A percentile compares a stretch with the other conserved stretches of the same genome.
Conservation (phyloP, 1,140 invertebrate species). For the Drosophila yakuba region DNA sequence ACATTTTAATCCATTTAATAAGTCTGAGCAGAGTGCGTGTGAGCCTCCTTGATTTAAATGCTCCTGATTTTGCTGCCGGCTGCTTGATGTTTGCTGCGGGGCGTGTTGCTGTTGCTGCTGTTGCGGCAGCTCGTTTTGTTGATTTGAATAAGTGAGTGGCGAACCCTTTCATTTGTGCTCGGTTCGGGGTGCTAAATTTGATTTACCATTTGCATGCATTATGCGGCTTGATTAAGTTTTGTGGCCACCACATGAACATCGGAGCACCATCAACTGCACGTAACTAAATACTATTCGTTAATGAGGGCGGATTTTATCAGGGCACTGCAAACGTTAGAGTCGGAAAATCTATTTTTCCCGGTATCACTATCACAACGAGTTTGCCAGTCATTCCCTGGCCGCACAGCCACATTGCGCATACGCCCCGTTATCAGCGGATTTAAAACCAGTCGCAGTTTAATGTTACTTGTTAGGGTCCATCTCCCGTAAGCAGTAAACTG, state of each 20-base stretch:
- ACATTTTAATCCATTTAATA: constrained; percentile 67
- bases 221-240: constrained; percentile 46
- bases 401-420: constrained; percentile 26
- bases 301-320: constrained; percentile 3
- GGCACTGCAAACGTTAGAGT: background rate
- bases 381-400: no score
- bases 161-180: constrained; percentile 9
- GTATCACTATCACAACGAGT: background rate
- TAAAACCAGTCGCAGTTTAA: background rate
- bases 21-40: constrained; percentile 39
- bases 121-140: constrained; percentile 48
- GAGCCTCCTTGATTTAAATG: constrained; percentile 67
- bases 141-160: constrained; percentile 66
- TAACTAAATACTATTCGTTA: constrained; percentile 11
- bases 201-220: constrained; percentile 65
- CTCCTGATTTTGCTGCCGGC: constrained; percentile 5
- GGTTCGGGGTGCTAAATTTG: constrained; percentile 51
- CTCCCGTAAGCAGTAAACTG: background rate
- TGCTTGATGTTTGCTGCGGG: constrained; percentile 44
- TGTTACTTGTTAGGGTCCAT: constrained; percentile 33
- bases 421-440: constrained; percentile 22
- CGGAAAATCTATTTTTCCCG: background rate
- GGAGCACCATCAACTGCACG: constrained; percentile 8
- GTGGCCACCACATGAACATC: constrained; percentile 4
- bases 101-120: constrained; percentile 16